Percentiles rank a stretch among this genome's conserved stretches.
These are phyloP conservation scores for Psilopsiagon aurifrons DNA, from an alignment of 2,113 vertebrate genomes.

Conservation along the genomic window DNA sequence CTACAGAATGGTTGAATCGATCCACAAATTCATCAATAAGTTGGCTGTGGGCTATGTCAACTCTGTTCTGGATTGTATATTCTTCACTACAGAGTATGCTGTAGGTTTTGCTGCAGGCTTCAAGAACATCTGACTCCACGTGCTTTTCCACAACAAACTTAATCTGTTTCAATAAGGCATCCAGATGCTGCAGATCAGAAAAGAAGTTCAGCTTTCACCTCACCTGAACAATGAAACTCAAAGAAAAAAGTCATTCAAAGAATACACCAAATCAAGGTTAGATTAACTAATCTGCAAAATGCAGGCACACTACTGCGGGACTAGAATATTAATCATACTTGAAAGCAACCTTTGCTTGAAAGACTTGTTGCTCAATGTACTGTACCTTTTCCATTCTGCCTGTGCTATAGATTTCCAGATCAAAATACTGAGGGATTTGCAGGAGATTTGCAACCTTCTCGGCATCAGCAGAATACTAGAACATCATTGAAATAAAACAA, in stretches of 20 bases:
- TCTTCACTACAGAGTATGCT: conserved; percentile 98
- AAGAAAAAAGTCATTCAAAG: neutral
- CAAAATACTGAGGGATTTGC: conserved; percentile 96
- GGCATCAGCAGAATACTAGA: conserved; percentile 93
- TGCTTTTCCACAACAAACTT: conserved; percentile 98
- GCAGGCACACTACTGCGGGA: neutral
- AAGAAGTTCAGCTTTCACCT: conserved; percentile 30
- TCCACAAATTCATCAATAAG: conserved; percentile 98
- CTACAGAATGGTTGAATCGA: conserved; percentile 92
- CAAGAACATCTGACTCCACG: conserved; percentile 92
- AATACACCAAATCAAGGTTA: neutral
- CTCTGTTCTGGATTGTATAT: conserved; percentile 98
- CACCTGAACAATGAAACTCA: neutral
- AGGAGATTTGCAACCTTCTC: conserved; percentile 98
- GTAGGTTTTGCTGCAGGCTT: conserved; percentile 99
- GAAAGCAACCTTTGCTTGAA: neutral
- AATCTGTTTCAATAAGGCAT: conserved; percentile 96
- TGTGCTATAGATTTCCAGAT: conserved; percentile 97
- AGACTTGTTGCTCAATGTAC: neutral
- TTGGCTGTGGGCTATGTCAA: conserved; percentile 96
- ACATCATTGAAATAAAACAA: neutral
- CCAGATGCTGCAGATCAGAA: conserved; percentile 84
- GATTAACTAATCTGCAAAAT: accelerated
- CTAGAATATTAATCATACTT: neutral
- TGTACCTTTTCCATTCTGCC: conserved; percentile 97